These are phyloP conservation scores for Scaptodrosophila latifasciaeformis DNA, from an alignment of 2,888 invertebrate species.

Conservation along the genomic window DNA sequence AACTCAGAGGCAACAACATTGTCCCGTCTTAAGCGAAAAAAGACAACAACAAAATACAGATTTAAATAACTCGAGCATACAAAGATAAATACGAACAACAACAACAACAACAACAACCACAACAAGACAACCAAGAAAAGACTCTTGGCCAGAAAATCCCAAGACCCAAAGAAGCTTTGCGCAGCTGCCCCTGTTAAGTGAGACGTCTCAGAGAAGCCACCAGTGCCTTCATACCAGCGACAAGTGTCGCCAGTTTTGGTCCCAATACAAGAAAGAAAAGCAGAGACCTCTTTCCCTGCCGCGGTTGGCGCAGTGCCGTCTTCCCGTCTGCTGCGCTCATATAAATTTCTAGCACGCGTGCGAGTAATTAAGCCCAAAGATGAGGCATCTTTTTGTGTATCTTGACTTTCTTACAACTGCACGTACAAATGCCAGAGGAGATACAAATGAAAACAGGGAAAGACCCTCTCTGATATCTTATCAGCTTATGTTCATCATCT, in stretches of 20 bases:
- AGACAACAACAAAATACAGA: constrained; percentile 13
- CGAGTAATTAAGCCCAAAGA: constrained; percentile 65
- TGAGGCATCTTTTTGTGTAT: constrained; percentile 51
- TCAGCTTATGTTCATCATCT: constrained; percentile 57
- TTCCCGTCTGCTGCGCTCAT: constrained; percentile 33
- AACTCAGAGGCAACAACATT: constrained; percentile 1
- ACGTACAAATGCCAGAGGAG: constrained; percentile 6
- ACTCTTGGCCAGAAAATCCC: too few species aligned
- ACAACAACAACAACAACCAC: constrained; percentile 4
- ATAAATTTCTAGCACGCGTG: constrained; percentile 67
- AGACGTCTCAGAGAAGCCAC: constrained; percentile 26
- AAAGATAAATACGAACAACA: constrained; percentile 1
- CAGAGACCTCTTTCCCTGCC: too few species aligned
- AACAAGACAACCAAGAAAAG: too few species aligned
- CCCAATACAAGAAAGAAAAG: constrained; percentile 2
- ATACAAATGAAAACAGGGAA: constrained; percentile 7
- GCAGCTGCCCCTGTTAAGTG: constrained; percentile 34
- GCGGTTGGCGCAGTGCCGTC: constrained; percentile 2
- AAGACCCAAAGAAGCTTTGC: constrained; percentile 11
- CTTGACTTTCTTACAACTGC: constrained; percentile 26
- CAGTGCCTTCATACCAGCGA: constrained; percentile 1
- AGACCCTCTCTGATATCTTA: constrained; percentile 52
- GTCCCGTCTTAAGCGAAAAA: constrained; percentile 8
- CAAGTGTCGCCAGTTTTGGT: constrained; percentile 39
- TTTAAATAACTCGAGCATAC: constrained; percentile 27